phyloP scores from a whole-genome alignment of 2,113 vertebrate species.

The Australoheros scitulus region DNA sequence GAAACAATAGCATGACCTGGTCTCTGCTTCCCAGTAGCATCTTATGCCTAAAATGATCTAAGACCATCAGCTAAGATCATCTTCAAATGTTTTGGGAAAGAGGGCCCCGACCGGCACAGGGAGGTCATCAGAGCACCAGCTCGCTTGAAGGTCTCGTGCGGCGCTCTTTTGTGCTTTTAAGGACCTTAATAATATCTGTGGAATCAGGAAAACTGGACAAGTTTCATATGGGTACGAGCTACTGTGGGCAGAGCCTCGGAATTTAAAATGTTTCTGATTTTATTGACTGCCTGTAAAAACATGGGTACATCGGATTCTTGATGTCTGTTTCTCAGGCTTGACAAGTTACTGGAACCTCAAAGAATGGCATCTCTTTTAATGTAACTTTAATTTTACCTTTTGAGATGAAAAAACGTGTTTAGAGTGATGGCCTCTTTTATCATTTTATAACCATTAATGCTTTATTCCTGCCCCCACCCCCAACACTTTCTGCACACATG shows the following conservation, averaged over 20 bases:
- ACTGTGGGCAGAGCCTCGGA: not conserved
- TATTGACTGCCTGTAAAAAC: not conserved
- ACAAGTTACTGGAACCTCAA: not conserved
- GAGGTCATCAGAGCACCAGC: not conserved
- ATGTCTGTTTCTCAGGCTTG: not conserved
- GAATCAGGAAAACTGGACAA: not conserved
- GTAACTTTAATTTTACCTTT: not conserved
- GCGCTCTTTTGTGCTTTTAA: too few relatives aligned
- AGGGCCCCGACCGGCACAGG: not conserved
- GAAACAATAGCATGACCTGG: not conserved
- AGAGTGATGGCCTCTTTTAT: not conserved
- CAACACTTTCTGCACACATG: too few relatives aligned
- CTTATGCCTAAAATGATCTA: not conserved
- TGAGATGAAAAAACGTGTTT: not conserved
- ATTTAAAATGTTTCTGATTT: not conserved
- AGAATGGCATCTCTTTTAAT: not conserved
- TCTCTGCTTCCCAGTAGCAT: slow-evolving; percentile 13
- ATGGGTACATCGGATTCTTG: too few relatives aligned
- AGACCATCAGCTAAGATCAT: not conserved
- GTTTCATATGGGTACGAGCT: not conserved
- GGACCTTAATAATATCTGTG: not conserved
- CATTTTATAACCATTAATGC: not conserved
- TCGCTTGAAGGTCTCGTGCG: not conserved
- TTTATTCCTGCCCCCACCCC: too few relatives aligned
- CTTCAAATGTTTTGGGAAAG: not conserved